These are phyloP conservation scores for Junco hyemalis DNA, from an alignment of 2,113 vertebrate genomes.

Conservation along the genomic window DNA sequence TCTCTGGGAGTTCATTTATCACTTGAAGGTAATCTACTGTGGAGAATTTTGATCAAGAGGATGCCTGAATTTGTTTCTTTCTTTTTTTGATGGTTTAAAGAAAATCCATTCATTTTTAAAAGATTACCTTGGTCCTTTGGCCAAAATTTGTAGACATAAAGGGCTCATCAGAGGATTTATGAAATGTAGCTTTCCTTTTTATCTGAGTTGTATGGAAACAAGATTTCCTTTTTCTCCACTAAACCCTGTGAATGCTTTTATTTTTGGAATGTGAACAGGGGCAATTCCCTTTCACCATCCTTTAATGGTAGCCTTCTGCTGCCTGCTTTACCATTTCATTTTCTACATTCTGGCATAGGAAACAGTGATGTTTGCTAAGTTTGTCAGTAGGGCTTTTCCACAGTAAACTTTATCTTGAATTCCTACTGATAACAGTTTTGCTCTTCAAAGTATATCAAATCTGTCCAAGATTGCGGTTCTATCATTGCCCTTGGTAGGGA, in stretches of 20 bases:
- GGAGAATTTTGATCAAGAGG: conserved; percentile 53
- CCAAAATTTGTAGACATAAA: background rate
- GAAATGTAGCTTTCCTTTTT: conserved; percentile 8
- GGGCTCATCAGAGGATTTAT: background rate
- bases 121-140: background rate
- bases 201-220: background rate
- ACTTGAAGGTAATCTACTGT: conserved; percentile 53
- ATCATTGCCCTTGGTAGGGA: background rate
- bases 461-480: conserved; percentile 2
- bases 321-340: background rate
- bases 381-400: conserved; percentile 7
- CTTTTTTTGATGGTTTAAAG: background rate
- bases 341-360: background rate
- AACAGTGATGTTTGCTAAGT: background rate
- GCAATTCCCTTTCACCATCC: background rate
- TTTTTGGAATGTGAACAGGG: background rate
- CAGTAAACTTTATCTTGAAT: conserved; percentile 40
- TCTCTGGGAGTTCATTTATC: conserved; percentile 55
- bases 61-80: background rate
- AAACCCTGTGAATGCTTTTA: background rate
- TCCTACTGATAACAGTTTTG: conserved; percentile 24
- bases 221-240: background rate
- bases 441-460: conserved; percentile 22
- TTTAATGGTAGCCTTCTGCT: background rate
- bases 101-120: background rate